phyloP scores from a whole-genome alignment of 2,797 vertebrate species.

The Amblyraja radiata region DNA sequence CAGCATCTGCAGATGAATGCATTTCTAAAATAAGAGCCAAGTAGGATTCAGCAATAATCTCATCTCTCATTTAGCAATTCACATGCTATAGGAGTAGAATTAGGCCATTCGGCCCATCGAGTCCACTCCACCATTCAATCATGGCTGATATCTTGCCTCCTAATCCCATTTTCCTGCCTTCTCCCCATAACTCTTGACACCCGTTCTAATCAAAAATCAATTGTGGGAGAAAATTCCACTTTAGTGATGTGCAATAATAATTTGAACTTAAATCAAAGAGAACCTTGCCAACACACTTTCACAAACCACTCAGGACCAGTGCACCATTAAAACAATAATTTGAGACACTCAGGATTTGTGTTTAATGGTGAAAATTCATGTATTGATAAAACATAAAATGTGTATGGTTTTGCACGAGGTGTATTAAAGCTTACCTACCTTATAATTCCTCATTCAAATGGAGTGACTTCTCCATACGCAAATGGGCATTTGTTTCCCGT shows the following conservation, averaged over 20 bases:
- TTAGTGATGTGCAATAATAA: neutral
- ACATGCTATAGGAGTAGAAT: too few relatives aligned
- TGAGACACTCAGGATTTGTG: neutral
- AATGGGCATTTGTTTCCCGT: conserved; percentile 30
- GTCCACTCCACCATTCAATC: too few relatives aligned
- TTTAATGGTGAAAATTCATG: neutral
- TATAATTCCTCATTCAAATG: conserved; percentile 28
- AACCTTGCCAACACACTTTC: neutral
- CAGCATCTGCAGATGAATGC: too few relatives aligned
- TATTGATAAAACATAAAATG: conserved; percentile 1
- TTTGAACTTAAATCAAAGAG: neutral
- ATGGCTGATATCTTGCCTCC: too few relatives aligned
- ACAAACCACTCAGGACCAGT: neutral
- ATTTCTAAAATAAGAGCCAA: neutral
- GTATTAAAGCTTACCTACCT: conserved; percentile 2
- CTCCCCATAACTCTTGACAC: too few relatives aligned
- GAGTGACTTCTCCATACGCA: conserved; percentile 4
- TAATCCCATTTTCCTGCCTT: too few relatives aligned
- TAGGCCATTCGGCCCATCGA: too few relatives aligned
- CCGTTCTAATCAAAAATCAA: neutral
- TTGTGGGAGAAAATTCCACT: neutral
- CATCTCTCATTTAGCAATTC: too few relatives aligned
- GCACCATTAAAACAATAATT: neutral
- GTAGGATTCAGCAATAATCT: neutral
- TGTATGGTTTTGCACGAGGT: neutral